Evolutionary conservation across 2,113 vertebrate genomes (phyloP), one percentile per base, ranked within the genome.

Genomic region (Phainopepla nitens): DNA sequence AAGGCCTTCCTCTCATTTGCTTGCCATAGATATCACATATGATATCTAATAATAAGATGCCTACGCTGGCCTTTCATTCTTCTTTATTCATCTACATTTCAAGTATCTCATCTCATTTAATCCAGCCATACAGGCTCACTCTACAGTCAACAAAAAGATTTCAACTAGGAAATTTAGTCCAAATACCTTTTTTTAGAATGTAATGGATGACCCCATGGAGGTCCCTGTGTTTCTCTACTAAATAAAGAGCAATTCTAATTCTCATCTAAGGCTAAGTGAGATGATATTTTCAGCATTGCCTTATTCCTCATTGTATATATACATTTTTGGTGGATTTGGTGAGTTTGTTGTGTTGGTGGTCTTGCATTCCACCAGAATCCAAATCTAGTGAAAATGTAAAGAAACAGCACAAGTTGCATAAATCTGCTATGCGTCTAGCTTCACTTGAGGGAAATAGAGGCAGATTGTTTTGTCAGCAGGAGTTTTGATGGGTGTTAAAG

Each of bases 1-100:
- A 6, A 33, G 27, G 33, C 13, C 8, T 93, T 15, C 8, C 58
- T 35, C 66, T 54, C 6, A 15, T 66, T 77, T 1, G 0, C 11
- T 81, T 93, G 21, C 39, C 4, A 2, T 7, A 39, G 23, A 25
- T 15, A 7, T 15, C 5, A 36, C 3, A 3, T 1, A 1, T 11
- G 7, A 33, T 18, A 6, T 29, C 28, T 88, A 45, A 21, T n/a
- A 45, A 31, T n/a, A 28, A 11, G 2, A 49, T 54, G 56, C 35
- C 6, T 76, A 9, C 19, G 14, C 5, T 24, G 7, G 16, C 11
- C 21, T 39, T 31, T 44, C 27, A 10, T 8, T 76, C 2, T 13
- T 41, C 28, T 64, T 81, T 41, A 45, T 78, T 81, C 3, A 36
- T 49, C 22, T 53, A 11, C 15, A 53, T 51, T 62, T 54, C 54